Base-by-base conservation (phyloP, 2,888 invertebrate genomes). In the Andrena trimmerana region DNA sequence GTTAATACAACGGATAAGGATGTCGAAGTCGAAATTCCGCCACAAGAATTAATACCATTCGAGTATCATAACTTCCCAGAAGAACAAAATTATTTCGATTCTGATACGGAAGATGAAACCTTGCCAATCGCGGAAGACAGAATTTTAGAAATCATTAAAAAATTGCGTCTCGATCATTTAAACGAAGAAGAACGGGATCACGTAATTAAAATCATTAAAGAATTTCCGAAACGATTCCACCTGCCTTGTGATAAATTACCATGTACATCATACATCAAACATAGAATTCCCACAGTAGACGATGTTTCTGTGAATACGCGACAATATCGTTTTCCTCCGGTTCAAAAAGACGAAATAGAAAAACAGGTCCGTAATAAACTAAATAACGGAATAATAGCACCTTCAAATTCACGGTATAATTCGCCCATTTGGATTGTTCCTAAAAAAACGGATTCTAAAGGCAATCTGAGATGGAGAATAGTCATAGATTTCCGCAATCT, bases 301-400 rank as follows among this genome's bases (percentile, higher is more conserved):
- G 48, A 48, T 20, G 20, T 20, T 20, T 0, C 20, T 20, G 20
- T 20, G 20, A 67, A 54, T 52, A 52, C 54, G 16, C 20, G 7
- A 52, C 67, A 63, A 6, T 69, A 33, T 33, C 33, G 33, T 8
- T 36, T 20, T 20, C 20, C 20, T 20, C 20, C 20, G 20, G 20
- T 20, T 20, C 20, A 20, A 0, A 20, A 20, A 20, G 20, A 20
- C 20, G 20, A 20, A 20, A 20, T 20, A 20, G 20, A 20, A 20
- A 20, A 20, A 20, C 20, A 20, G 20, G 20, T 20, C 20, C 20
- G 20, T 20, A 20, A 20, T 20, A 20, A 20, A 20, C 20, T 63
- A 72, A 20, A 52, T 0, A 8, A 62, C 2, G 54, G 72, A n/a
- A 63, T 60, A 27, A 60, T 70, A 42, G 7, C 65, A 5, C 65